phyloP scores from a whole-genome alignment of 2,797 vertebrate genomes.

The Loriculus beryllinus region DNA sequence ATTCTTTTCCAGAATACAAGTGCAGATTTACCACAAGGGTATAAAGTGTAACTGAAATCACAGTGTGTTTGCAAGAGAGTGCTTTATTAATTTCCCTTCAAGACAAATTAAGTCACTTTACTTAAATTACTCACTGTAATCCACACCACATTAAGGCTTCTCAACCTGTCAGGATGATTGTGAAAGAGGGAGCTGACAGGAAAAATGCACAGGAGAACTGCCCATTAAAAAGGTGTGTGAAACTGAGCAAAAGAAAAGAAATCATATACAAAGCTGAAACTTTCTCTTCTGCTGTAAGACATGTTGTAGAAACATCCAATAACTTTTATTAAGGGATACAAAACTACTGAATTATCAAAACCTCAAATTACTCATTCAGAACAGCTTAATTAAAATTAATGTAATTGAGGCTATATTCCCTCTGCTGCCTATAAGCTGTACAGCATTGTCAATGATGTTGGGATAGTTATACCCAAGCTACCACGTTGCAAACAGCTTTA shows the following conservation, averaged over 20 bases:
- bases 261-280: background rate
- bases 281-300: background rate
- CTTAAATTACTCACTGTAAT: conserved; percentile 63
- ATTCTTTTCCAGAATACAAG: background rate
- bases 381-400: conserved; percentile 57
- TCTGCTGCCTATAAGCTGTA: background rate
- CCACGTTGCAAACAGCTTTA: background rate
- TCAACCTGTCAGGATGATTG: conserved; percentile 29
- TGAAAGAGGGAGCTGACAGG: conserved; percentile 9
- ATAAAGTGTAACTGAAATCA: conserved; percentile 1
- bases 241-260: background rate
- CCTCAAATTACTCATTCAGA: conserved; percentile 20
- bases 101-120: conserved; percentile 40
- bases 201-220: background rate
- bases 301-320: background rate
- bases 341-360: background rate
- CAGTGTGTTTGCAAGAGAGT: background rate
- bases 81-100: conserved; percentile 64
- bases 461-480: background rate
- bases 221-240: background rate
- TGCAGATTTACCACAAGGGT: background rate
- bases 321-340: background rate
- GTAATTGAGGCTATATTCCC: conserved; percentile 16
- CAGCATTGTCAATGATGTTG: background rate
- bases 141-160: conserved; percentile 36